A percentile compares a stretch with the other conserved stretches of the same genome.
Evolutionary conservation across 2,888 invertebrate species (phyloP).

Genomic region (Sarcophaga subvicina): DNA sequence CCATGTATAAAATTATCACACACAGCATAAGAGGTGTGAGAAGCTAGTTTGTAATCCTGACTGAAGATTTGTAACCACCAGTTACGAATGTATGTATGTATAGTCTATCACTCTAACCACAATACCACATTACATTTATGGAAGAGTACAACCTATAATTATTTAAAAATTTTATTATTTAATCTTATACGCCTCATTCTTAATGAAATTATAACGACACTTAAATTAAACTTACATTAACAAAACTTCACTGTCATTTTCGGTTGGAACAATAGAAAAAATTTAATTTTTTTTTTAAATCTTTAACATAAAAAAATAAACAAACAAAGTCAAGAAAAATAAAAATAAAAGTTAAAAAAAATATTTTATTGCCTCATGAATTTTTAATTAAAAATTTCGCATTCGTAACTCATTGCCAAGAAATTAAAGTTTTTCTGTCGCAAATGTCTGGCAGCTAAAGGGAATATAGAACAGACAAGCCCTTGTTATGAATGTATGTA

Average conservation of each 20-base stretch:
- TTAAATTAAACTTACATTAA: background rate
- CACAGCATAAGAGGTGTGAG: too few species aligned
- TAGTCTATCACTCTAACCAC: too few species aligned
- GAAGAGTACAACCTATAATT: too few species aligned
- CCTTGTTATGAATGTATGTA: background rate
- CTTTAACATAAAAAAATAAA: background rate
- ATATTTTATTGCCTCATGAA: conserved; percentile 35
- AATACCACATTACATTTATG: too few species aligned
- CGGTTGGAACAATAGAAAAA: background rate
- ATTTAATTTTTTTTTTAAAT: background rate
- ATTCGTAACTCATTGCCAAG: conserved; percentile 5
- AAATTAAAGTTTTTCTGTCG: conserved; percentile 11
- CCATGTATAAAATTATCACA: too few species aligned
- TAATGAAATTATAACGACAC: too few species aligned
- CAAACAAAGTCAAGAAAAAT: background rate
- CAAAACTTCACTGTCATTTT: background rate
- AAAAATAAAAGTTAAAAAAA: background rate
- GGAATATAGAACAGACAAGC: too few species aligned
- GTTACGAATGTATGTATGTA: too few species aligned
- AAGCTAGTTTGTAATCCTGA: too few species aligned
- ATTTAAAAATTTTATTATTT: too few species aligned
- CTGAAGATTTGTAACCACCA: too few species aligned
- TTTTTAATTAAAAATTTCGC: conserved; percentile 47
- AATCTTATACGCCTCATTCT: too few species aligned
- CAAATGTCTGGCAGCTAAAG: background rate